These are phyloP conservation scores for Microctenopoma lineatum DNA, from an alignment of 2,797 vertebrate species.

Conservation along the genomic window DNA sequence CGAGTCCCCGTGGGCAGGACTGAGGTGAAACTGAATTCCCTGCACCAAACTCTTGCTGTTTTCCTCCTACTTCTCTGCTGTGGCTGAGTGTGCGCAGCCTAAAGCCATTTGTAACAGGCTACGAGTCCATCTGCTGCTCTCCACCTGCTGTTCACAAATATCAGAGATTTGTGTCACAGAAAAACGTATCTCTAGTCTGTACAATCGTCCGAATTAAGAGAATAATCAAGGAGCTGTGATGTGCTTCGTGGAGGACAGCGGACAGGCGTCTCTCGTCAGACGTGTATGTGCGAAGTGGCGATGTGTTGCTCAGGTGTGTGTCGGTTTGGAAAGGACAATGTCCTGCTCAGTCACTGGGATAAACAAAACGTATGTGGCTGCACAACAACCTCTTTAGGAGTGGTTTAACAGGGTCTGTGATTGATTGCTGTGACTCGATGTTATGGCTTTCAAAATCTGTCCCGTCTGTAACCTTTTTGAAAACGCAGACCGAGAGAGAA, in stretches of 20 bases:
- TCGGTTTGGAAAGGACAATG: constrained; percentile 1
- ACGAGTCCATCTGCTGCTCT: constrained; percentile 59
- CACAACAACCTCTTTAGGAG: constrained; percentile 7
- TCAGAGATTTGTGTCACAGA: constrained; percentile 36
- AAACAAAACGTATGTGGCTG: constrained; percentile 5
- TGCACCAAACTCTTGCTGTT: constrained; percentile 33
- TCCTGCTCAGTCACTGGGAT: background rate
- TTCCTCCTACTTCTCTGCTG: constrained; percentile 29
- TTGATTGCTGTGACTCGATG: constrained; percentile 21
- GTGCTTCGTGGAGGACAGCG: constrained; percentile 17
- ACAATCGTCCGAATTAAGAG: constrained; percentile 25
- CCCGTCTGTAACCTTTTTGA: background rate
- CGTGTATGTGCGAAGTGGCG: background rate
- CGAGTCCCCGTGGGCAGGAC: constrained; percentile 46
- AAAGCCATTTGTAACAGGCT: constrained; percentile 51
- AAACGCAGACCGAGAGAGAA: background rate
- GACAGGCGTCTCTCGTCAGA: constrained; percentile 7
- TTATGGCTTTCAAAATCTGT: constrained; percentile 21
- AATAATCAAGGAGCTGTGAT: constrained; percentile 21
- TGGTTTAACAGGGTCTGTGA: constrained; percentile 1
- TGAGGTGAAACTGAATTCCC: constrained; percentile 57
- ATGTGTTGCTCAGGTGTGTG: constrained; percentile 6
- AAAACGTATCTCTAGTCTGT: constrained; percentile 13
- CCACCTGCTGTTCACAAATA: constrained; percentile 34
- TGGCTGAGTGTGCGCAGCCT: constrained; percentile 28